Evolutionary conservation across 2,888 invertebrate species (phyloP).

Genomic region (Cecidostiba fungosa): DNA sequence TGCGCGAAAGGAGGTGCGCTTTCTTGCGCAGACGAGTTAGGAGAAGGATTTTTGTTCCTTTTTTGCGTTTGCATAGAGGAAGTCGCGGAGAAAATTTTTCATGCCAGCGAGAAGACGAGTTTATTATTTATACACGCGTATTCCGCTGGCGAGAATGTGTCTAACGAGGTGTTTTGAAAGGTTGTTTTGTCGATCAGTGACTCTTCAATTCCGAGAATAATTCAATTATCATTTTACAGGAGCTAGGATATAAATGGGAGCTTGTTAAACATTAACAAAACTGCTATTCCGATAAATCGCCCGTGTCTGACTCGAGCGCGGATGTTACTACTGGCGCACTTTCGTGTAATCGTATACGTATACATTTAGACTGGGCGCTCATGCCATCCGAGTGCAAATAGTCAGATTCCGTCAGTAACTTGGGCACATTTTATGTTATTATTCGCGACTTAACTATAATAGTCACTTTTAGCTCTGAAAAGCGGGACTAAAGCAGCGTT

Average conservation of each 20-base stretch:
- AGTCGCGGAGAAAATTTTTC: not conserved
- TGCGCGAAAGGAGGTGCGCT: not conserved
- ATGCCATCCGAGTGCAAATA: too few relatives aligned
- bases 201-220: not conserved
- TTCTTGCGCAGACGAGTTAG: not conserved
- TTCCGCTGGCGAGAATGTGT: not conserved
- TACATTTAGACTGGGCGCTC: too few relatives aligned
- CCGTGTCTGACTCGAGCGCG: not conserved
- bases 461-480: too few relatives aligned
- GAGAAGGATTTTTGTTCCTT: not conserved
- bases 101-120: not conserved
- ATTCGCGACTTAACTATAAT: too few relatives aligned
- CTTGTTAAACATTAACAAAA: not conserved
- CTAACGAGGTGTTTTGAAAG: not conserved
- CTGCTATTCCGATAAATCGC: not conserved
- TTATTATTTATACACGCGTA: not conserved
- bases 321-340: not conserved
- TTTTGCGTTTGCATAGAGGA: not conserved
- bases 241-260: not conserved
- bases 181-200: not conserved
- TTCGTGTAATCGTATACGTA: not conserved
- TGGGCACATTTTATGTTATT: too few relatives aligned
- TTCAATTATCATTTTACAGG: too few relatives aligned
- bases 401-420: too few relatives aligned
- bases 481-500: too few relatives aligned